phyloP scores from a whole-genome alignment of 2,797 vertebrate genomes.

The Micromesistius poutassou region DNA sequence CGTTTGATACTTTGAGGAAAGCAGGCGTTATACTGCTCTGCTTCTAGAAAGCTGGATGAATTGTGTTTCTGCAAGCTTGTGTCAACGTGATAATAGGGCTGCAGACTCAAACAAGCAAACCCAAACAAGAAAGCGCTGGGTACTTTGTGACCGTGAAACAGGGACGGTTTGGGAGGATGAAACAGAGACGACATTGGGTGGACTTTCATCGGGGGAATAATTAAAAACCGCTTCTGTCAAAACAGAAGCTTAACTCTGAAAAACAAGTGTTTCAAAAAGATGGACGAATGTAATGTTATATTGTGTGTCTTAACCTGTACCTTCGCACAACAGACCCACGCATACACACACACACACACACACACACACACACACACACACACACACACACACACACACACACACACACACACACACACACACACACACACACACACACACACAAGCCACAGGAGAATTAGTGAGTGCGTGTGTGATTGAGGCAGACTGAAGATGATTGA shows the following conservation, averaged over 20 bases:
- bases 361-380: background rate
- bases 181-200: background rate
- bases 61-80: background rate
- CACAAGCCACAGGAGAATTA: constrained; percentile 21
- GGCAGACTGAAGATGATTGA: constrained; percentile 52
- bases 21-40: background rate
- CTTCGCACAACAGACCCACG: background rate
- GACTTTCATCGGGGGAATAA: background rate
- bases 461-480: constrained; percentile 55
- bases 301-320: background rate
- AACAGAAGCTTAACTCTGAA: background rate
- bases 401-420: background rate
- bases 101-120: background rate
- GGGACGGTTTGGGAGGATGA: background rate
- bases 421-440: constrained; percentile 1
- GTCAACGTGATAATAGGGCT: background rate
- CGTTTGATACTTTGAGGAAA: background rate
- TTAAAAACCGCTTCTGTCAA: background rate
- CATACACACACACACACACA: background rate
- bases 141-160: background rate
- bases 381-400: background rate
- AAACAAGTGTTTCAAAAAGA: background rate
- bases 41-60: background rate
- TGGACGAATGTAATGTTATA: background rate
- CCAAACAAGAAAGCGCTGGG: too few species aligned